Percentiles rank a stretch among this genome's conserved stretches.
phyloP scores from a whole-genome alignment of 2,113 vertebrate genomes.

The Gallinago undulata region DNA sequence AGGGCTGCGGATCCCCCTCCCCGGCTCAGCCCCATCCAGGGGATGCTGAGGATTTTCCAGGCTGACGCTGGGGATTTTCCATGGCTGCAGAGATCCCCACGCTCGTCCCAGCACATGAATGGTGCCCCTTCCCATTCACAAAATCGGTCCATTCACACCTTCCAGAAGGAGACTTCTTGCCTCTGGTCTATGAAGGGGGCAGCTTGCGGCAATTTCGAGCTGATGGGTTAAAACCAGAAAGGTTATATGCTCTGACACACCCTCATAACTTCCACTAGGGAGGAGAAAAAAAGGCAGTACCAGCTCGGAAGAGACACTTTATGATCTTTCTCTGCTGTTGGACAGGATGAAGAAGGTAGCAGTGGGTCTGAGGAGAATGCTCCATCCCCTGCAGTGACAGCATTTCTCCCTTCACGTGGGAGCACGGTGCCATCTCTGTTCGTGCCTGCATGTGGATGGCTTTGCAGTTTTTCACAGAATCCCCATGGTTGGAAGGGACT shows the following conservation, averaged over 20 bases:
- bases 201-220: neutral
- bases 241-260: neutral
- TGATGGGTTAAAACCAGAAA: neutral
- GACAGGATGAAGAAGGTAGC: neutral
- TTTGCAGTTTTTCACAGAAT: neutral
- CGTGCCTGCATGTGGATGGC: rapidly evolving
- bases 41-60: neutral
- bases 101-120: neutral
- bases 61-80: neutral
- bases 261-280: rapidly evolving
- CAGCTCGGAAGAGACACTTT: neutral
- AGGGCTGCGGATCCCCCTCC: neutral
- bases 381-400: neutral
- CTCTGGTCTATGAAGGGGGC: neutral
- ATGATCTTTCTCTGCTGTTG: neutral
- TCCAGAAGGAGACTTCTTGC: neutral
- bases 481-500: too few species aligned
- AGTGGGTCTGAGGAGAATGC: neutral
- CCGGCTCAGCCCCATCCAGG: neutral
- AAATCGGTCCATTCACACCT: neutral
- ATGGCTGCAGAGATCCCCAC: neutral
- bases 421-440: neutral
- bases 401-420: neutral
- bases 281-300: neutral
- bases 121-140: neutral